These are phyloP conservation scores for Achroia grisella DNA, from an alignment of 1,140 invertebrate genomes.

Conservation along the genomic window DNA sequence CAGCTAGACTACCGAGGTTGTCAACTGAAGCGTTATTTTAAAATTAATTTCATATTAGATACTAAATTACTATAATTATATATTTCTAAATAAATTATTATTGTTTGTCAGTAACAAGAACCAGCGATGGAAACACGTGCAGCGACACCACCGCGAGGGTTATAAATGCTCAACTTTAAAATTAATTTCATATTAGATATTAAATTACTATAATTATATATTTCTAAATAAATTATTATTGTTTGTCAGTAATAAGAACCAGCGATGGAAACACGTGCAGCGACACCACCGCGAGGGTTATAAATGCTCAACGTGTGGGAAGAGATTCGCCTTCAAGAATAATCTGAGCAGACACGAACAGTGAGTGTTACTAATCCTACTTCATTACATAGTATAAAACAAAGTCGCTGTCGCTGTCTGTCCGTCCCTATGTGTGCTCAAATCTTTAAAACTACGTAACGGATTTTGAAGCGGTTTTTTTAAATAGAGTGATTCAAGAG, in stretches of 20 bases:
- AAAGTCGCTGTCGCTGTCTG: no score
- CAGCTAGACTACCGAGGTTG: no score
- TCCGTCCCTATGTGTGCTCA: no score
- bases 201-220: background rate
- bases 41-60: no score
- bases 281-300: constrained; percentile 28
- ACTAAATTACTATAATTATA: background rate
- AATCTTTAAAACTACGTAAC: no score
- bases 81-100: background rate
- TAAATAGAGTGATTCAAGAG: no score
- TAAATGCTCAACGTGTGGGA: constrained; percentile 33
- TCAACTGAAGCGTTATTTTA: no score
- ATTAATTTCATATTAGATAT: no score
- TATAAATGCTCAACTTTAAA: constrained; percentile 21
- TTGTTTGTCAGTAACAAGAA: constrained; percentile 23
- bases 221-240: background rate
- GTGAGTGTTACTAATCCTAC: no score
- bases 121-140: constrained; percentile 39
- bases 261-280: constrained; percentile 45
- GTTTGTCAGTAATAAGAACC: constrained; percentile 23
- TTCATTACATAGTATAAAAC: no score
- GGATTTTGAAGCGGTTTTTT: no score
- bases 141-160: constrained; percentile 32
- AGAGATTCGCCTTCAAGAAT: constrained; percentile 44
- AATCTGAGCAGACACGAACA: constrained; percentile 31